Evolutionary conservation across 2,888 invertebrate species (phyloP).

Genomic region (Odontocolon sp.): DNA sequence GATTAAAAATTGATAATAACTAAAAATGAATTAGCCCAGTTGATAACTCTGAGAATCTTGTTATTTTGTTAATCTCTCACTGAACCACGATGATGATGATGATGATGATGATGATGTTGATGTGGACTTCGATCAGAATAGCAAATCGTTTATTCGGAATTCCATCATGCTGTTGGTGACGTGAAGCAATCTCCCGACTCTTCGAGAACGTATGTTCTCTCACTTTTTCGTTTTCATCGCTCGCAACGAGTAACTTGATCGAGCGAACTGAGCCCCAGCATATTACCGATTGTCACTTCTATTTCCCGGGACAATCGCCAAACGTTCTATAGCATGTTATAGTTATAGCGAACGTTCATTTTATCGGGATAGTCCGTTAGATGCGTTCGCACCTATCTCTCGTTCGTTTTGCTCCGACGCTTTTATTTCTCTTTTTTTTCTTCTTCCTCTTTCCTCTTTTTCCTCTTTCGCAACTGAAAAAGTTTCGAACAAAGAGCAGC

Average conservation of each 20-base stretch:
- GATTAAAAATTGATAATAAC: no score
- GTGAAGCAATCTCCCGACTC: constrained; percentile 31
- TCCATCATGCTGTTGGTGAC: constrained; percentile 7
- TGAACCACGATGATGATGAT: background rate
- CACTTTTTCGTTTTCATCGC: constrained; percentile 26
- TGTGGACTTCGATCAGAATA: background rate
- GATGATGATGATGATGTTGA: background rate
- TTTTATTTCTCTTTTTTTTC: background rate
- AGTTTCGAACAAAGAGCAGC: background rate
- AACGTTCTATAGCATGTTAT: background rate
- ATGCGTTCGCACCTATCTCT: background rate
- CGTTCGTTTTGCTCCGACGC: background rate
- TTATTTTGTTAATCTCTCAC: no score
- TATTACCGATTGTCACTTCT: constrained; percentile 47
- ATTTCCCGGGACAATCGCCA: constrained; percentile 43
- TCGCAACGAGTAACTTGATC: constrained; percentile 34
- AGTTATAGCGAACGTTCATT: constrained; percentile 1
- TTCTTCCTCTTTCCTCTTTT: background rate
- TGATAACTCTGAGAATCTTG: no score
- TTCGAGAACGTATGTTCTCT: constrained; percentile 6
- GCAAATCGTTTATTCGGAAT: constrained; percentile 25
- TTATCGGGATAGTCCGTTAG: background rate
- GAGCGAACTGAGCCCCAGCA: constrained; percentile 26
- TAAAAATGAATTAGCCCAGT: no score
- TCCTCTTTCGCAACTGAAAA: background rate